These are phyloP conservation scores for Cyprinella venusta DNA, from an alignment of 2,797 vertebrate genomes.

Conservation along the genomic window DNA sequence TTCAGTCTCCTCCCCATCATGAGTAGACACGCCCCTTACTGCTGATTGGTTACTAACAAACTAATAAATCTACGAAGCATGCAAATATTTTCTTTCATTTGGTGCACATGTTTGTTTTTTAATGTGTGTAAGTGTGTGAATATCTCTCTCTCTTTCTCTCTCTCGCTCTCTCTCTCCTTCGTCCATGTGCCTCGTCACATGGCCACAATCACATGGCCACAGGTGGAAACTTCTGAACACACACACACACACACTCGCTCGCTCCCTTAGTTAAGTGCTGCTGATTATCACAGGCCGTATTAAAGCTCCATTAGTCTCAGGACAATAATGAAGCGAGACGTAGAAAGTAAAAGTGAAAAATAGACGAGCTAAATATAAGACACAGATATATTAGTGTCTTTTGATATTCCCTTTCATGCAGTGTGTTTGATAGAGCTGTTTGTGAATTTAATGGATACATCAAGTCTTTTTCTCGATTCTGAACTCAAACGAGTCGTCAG, in stretches of 20 bases:
- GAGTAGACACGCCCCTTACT: too few relatives aligned
- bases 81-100: too few relatives aligned
- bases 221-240: slow-evolving; percentile 6
- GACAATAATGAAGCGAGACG: too few relatives aligned
- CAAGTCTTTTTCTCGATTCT: too few relatives aligned
- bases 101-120: too few relatives aligned
- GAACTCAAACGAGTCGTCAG: too few relatives aligned
- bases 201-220: slow-evolving; percentile 48
- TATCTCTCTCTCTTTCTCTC: slow-evolving; percentile 20
- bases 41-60: too few relatives aligned
- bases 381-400: too few relatives aligned
- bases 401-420: not conserved
- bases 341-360: not conserved
- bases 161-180: slow-evolving; percentile 22
- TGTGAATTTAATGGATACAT: not conserved
- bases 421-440: not conserved
- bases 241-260: not conserved
- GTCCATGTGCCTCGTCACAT: slow-evolving; percentile 44
- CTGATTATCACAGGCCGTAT: slow-evolving; percentile 42
- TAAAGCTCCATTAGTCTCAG: slow-evolving; percentile 24
- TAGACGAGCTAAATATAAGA: not conserved
- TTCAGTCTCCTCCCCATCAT: too few relatives aligned
- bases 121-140: too few relatives aligned
- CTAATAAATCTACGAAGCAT: too few relatives aligned
- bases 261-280: not conserved